A percentile compares a stretch with the other conserved stretches of the same genome.
Conservation (phyloP, 2,888 invertebrate species). For the Mechanitis mazaeus region DNA sequence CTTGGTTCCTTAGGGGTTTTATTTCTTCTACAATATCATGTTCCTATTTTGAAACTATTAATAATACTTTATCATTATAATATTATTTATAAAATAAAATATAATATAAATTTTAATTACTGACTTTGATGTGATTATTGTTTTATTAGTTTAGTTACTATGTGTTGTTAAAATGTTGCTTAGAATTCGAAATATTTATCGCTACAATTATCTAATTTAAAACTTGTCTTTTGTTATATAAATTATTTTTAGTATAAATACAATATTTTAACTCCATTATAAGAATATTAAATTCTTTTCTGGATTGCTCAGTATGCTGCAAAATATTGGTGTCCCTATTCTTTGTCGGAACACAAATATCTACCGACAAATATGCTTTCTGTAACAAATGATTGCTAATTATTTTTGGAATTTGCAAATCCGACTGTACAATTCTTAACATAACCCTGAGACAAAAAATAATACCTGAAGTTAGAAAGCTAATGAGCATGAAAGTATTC, state of each 20-base stretch:
- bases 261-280: background rate
- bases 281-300: background rate
- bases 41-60: slow-evolving; percentile 2
- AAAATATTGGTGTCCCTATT: slow-evolving; percentile 16
- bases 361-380: slow-evolving; percentile 51
- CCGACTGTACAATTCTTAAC: slow-evolving; percentile 24
- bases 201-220: too few species aligned
- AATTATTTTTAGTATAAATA: too few species aligned
- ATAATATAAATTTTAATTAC: too few species aligned
- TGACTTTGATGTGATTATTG: too few species aligned
- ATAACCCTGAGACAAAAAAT: slow-evolving; percentile 9
- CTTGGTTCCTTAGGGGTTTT: slow-evolving; percentile 12
- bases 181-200: too few species aligned
- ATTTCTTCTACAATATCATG: slow-evolving; percentile 4
- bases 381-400: slow-evolving; percentile 68
- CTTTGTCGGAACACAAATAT: slow-evolving; percentile 61
- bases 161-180: too few species aligned
- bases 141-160: too few species aligned
- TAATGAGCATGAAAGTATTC: slow-evolving; percentile 26
- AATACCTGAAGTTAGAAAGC: slow-evolving; percentile 25
- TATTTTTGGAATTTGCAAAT: slow-evolving; percentile 45
- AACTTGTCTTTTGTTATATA: too few species aligned
- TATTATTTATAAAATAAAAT: background rate
- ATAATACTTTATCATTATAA: background rate
- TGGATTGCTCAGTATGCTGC: slow-evolving; percentile 4